A percentile compares a stretch with the other conserved stretches of the same genome.
Conservation (phyloP, 2,888 invertebrate species). For the Drosophila stalkeri region DNA sequence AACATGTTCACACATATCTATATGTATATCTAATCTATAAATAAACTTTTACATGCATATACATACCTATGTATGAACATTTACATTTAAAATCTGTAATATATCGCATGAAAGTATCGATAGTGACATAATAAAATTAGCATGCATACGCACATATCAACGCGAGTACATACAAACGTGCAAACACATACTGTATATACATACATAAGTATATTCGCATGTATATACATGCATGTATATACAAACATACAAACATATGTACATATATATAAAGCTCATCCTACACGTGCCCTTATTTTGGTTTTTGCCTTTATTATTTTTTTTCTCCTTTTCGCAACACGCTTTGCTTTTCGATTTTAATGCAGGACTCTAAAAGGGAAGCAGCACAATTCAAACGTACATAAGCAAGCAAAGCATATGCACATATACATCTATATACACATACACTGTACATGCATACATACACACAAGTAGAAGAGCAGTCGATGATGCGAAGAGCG, state of each 20-base stretch:
- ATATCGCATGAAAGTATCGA: not conserved
- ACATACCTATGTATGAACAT: not conserved
- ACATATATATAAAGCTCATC: slow-evolving; percentile 37
- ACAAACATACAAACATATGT: slow-evolving; percentile 15
- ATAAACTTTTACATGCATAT: too few species aligned
- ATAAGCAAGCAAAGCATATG: slow-evolving; percentile 29
- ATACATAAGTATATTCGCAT: not conserved
- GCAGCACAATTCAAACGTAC: slow-evolving; percentile 25
- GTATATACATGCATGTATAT: slow-evolving; percentile 5
- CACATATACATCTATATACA: not conserved
- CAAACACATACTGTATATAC: too few species aligned
- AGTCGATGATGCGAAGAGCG: slow-evolving; percentile 58
- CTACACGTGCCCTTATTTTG: slow-evolving; percentile 82
- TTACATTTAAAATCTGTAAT: not conserved
- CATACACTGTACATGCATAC: slow-evolving; percentile 13
- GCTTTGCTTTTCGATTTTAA: slow-evolving; percentile 50
- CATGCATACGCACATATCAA: not conserved
- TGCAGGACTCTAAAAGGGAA: slow-evolving; percentile 48
- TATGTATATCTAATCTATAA: too few species aligned
- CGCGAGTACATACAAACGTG: not conserved
- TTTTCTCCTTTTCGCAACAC: slow-evolving; percentile 53
- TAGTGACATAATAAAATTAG: slow-evolving; percentile 3
- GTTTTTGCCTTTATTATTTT: slow-evolving; percentile 42
- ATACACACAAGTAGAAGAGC: slow-evolving; percentile 44
- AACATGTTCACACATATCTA: too few species aligned